Evolutionary conservation across 2,113 vertebrate genomes (phyloP).

Genomic region (Sinocyclocheilus maitianheensis): DNA sequence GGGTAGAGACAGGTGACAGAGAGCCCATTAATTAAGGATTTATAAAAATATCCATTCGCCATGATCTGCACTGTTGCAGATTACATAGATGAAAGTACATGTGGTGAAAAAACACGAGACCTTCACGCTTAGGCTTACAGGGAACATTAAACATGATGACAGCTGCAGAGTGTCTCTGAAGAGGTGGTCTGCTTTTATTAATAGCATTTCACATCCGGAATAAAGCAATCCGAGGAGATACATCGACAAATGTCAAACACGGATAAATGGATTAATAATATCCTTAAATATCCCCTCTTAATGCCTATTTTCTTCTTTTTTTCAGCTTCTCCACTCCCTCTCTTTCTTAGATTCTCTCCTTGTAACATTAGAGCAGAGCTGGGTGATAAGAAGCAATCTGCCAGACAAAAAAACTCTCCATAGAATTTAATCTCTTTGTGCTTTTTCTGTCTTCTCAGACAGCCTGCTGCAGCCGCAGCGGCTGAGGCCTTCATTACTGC

Average conservation of each 20-base stretch:
- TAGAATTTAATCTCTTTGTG: slow-evolving; percentile 78
- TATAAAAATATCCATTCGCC: slow-evolving; percentile 18
- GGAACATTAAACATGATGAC: not conserved
- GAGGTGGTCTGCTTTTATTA: slow-evolving; percentile 24
- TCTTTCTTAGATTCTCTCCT: slow-evolving; percentile 52
- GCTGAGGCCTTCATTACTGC: slow-evolving; percentile 73
- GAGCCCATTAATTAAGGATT: slow-evolving; percentile 16
- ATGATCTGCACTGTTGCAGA: not conserved
- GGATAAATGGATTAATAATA: slow-evolving; percentile 79
- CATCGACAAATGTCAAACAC: slow-evolving; percentile 77
- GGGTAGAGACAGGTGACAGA: slow-evolving; percentile 18
- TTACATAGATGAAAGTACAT: not conserved
- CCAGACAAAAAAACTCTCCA: slow-evolving; percentile 71
- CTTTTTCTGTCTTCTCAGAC: slow-evolving; percentile 74
- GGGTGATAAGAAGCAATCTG: slow-evolving; percentile 77
- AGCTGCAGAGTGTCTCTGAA: slow-evolving; percentile 5
- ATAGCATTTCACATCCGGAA: not conserved
- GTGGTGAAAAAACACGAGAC: slow-evolving; percentile 5
- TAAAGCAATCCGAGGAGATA: slow-evolving; percentile 64
- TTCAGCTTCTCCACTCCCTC: slow-evolving; percentile 24
- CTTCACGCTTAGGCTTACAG: slow-evolving; percentile 19
- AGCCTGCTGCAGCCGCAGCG: slow-evolving; percentile 60
- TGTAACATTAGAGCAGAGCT: slow-evolving; percentile 68
- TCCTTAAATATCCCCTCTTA: slow-evolving; percentile 68
- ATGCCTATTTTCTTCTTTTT: slow-evolving; percentile 60